Evolutionary conservation across 2,888 invertebrate genomes (phyloP).

Genomic region (Agrochola litura): DNA sequence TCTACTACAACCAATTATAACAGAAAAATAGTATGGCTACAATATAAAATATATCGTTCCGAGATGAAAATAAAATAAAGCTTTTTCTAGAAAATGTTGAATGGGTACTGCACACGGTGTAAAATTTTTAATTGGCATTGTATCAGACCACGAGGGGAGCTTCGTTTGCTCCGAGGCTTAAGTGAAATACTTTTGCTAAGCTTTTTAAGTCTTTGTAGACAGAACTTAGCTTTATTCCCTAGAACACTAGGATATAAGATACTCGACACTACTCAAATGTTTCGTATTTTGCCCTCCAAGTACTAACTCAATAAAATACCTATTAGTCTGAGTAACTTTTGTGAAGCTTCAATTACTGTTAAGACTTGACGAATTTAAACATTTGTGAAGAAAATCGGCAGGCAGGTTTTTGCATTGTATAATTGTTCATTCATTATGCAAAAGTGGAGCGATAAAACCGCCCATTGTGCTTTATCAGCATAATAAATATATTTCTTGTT

Average conservation of each 20-base stretch:
- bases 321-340: conserved; percentile 9
- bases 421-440: conserved; percentile 18
- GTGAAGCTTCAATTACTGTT: conserved; percentile 12
- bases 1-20: not conserved
- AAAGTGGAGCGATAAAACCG: conserved; percentile 20
- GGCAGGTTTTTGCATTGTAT: conserved; percentile 19
- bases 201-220: conserved; percentile 12
- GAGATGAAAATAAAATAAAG: conserved; percentile 21
- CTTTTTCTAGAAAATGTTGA: conserved; percentile 1
- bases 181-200: conserved; percentile 43
- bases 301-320: conserved; percentile 28
- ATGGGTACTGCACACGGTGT: not conserved
- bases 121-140: conserved; percentile 45
- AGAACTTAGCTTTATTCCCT: conserved; percentile 29
- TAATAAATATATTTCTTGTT: conserved; percentile 19
- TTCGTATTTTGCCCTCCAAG: not conserved
- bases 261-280: conserved; percentile 13
- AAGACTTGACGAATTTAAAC: not conserved
- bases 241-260: conserved; percentile 14
- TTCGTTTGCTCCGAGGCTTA: conserved; percentile 14
- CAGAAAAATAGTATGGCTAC: not conserved
- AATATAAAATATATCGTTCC: conserved; percentile 4
- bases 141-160: conserved; percentile 4
- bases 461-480: conserved; percentile 17
- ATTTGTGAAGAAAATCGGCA: conserved; percentile 23